Base-by-base conservation (phyloP, 2,888 invertebrate species). In the Candidula unifasciata region DNA sequence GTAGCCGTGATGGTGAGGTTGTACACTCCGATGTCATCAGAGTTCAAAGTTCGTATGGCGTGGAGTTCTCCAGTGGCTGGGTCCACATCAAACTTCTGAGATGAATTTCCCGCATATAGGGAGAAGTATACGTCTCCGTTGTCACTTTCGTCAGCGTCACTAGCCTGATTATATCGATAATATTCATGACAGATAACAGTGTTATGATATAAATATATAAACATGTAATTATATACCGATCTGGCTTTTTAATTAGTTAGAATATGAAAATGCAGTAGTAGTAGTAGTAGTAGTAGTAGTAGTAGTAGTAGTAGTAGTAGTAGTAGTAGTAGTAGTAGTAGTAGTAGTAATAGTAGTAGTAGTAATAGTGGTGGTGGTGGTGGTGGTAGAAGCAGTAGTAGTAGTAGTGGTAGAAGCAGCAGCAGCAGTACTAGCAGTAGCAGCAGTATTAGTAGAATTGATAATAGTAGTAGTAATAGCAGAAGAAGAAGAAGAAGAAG, bases 71-170 rank as follows among this genome's bases (percentile, higher is more conserved):
- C 87, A 71, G 88, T 87, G 82, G 88, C 85, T 74, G 87, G 69
- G 87, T 89, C 86, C 84, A 90, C 87, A 30, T 86, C 79, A 71
- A 88, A 88, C 80, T 85, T 35, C 1, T 73, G 73, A 5, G 85
- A 86, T 44, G 85, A 80, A 66, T 88, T 88, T 35, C 85, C 64
- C 2, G 85, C 81, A 6, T 87, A 86, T 21, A 90, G 87, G 60
- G 66, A 82, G 84, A 86, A 90, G 44, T 73, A 84, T 44, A 90
- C 80, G 66, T 86, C 79, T 3, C 87, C 86, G 84, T 90, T 90
- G 71, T 76, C 79, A 8, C 89, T 89, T 13, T 85, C 87, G 85
- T 90, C 90, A 18, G 85, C 83, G 83, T 90, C 90, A 27, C 83
- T 73, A 6, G 88, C 90, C 74, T 86, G 82, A 54, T 13, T 8